These are phyloP conservation scores for Aplocera efformata DNA, from an alignment of 2,888 invertebrate species.

Conservation along the genomic window DNA sequence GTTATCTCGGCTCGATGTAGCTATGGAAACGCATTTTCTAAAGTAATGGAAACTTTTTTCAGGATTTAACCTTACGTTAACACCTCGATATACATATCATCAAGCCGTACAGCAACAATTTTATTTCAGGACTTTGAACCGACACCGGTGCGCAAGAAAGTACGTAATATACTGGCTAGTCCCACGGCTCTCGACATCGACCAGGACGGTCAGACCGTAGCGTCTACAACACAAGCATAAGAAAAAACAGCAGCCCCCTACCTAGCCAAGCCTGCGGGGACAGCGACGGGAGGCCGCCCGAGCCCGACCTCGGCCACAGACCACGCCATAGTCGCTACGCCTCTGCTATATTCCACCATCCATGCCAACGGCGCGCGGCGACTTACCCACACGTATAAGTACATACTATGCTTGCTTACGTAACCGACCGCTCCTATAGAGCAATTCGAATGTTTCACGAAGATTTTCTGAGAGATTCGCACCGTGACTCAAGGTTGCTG, in stretches of 20 bases:
- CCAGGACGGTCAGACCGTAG: conserved; percentile 24
- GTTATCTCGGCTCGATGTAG: conserved; percentile 64
- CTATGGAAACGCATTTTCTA: conserved; percentile 19
- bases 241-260: conserved; percentile 50
- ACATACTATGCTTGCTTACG: conserved; percentile 19
- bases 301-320: conserved; percentile 42
- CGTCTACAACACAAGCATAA: conserved; percentile 28
- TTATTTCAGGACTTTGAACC: conserved; percentile 1
- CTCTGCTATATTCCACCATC: conserved; percentile 39
- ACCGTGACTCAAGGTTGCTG: conserved; percentile 24
- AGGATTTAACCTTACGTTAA: conserved; percentile 2
- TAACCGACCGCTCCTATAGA: conserved; percentile 24
- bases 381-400: conserved; percentile 22
- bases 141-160: conserved; percentile 8
- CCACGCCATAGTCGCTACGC: conserved; percentile 7
- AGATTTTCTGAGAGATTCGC: conserved; percentile 24
- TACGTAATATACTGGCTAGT: too few relatives aligned
- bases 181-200: conserved; percentile 18
- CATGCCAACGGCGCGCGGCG: conserved; percentile 31
- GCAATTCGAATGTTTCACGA: conserved; percentile 20
- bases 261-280: conserved; percentile 50
- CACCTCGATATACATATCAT: background rate
- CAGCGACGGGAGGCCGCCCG: conserved; percentile 55
- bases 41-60: conserved; percentile 11
- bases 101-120: background rate